Evolutionary conservation across 1,140 invertebrate species (phyloP).

Genomic region (Bombus huntii): DNA sequence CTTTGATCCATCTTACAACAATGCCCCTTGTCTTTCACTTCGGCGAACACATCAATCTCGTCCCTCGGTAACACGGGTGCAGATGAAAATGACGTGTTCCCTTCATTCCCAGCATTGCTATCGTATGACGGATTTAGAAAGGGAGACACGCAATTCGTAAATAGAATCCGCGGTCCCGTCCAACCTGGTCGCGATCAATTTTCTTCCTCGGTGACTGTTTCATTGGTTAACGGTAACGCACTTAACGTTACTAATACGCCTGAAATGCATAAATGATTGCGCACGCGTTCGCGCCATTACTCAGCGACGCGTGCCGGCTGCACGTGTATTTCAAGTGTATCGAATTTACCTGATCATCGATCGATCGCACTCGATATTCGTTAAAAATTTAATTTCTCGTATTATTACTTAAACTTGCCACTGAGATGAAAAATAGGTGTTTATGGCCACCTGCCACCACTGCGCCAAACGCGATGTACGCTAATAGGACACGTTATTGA

Average conservation of each 20-base stretch:
- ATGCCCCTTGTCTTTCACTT: slow-evolving; percentile 2
- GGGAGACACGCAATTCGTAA: slow-evolving; percentile 47
- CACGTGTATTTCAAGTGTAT: slow-evolving; percentile 22
- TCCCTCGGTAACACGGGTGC: slow-evolving; percentile 18
- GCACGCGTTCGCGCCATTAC: slow-evolving; percentile 6
- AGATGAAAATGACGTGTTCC: slow-evolving; percentile 50
- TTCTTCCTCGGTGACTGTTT: background rate
- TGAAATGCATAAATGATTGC: slow-evolving; percentile 21
- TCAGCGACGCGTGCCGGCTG: slow-evolving; percentile 35
- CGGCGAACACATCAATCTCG: slow-evolving; percentile 20
- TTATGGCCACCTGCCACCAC: too few species aligned
- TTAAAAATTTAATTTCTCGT: slow-evolving; percentile 1
- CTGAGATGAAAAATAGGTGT: too few species aligned
- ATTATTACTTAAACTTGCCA: too few species aligned
- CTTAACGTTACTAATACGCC: background rate
- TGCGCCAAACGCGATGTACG: too few species aligned
- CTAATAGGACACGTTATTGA: too few species aligned
- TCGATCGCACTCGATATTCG: background rate
- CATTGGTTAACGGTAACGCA: background rate
- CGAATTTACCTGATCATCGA: slow-evolving; percentile 32
- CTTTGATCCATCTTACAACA: background rate
- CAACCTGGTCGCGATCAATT: slow-evolving; percentile 20
- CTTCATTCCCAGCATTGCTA: slow-evolving; percentile 35
- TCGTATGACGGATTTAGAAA: slow-evolving; percentile 49
- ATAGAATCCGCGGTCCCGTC: slow-evolving; percentile 30